Conservation (phyloP, 2,113 vertebrate species). For the Zeus faber region DNA sequence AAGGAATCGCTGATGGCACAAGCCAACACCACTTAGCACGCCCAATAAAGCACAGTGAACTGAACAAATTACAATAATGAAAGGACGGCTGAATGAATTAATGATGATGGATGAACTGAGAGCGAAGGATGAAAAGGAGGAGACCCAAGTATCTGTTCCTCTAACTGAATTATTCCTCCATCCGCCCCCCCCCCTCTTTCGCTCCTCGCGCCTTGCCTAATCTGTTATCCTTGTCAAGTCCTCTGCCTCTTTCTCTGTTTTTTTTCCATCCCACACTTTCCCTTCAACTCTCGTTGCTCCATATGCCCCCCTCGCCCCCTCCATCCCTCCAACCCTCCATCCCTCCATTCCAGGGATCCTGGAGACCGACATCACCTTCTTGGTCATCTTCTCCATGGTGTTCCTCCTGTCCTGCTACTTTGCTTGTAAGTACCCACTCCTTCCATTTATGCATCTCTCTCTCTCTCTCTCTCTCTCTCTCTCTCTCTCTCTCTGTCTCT, state of each 20-base stretch:
- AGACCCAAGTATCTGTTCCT: conserved; percentile 21
- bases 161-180: conserved; percentile 50
- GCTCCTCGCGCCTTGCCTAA: not conserved
- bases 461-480: conserved; percentile 2
- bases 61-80: conserved; percentile 70
- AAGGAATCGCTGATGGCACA: conserved; percentile 52
- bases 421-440: conserved; percentile 79
- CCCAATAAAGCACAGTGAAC: conserved; percentile 66
- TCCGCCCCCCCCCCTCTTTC: conserved; percentile 6
- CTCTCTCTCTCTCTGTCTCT: conserved; percentile 21
- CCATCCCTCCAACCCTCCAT: not conserved
- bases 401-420: conserved; percentile 89
- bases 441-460: not conserved
- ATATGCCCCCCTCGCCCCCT: not conserved
- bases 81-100: conserved; percentile 62
- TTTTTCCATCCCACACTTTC: conserved; percentile 1
- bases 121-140: conserved; percentile 38
- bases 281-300: conserved; percentile 9
- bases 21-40: conserved; percentile 62
- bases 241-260: not conserved
- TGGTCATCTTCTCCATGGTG: conserved; percentile 85
- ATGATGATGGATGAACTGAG: conserved; percentile 65
- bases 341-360: conserved; percentile 77
- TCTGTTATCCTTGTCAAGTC: too few relatives aligned
- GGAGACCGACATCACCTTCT: conserved; percentile 91